phyloP scores from a whole-genome alignment of 2,113 vertebrate species.

The Cairina moschata region DNA sequence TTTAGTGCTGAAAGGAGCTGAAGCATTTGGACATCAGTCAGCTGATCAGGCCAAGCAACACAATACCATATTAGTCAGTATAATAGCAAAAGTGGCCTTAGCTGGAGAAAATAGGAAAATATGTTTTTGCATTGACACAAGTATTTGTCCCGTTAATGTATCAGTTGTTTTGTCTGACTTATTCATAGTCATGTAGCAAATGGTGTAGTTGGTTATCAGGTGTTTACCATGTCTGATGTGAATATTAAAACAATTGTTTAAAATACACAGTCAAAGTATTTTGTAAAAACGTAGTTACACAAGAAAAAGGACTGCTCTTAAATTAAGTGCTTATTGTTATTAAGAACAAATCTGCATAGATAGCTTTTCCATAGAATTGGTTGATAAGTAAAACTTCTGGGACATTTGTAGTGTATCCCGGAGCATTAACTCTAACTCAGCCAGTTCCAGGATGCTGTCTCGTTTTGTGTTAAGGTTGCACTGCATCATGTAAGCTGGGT shows the following conservation, averaged over 20 bases:
- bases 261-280: not conserved
- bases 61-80: constrained; percentile 66
- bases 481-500: not conserved
- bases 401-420: not conserved
- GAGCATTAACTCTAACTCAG: not conserved
- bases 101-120: constrained; percentile 72
- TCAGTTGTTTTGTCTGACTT: not conserved
- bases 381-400: not conserved
- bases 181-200: not conserved
- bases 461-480: not conserved
- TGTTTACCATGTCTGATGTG: not conserved
- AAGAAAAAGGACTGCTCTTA: not conserved
- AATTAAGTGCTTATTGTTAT: not conserved
- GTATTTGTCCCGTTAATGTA: not conserved
- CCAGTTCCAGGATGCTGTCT: not conserved
- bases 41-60: constrained; percentile 68
- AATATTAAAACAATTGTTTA: not conserved
- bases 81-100: constrained; percentile 77
- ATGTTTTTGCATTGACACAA: not conserved
- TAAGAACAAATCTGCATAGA: not conserved
- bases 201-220: not conserved
- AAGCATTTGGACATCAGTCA: constrained; percentile 68
- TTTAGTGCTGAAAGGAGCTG: constrained; percentile 71
- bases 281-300: not conserved
- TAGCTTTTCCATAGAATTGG: not conserved